Evolutionary conservation across 2,113 vertebrate genomes (phyloP), one percentile per base, ranked within the genome.

Genomic region (Propithecus coquereli): DNA sequence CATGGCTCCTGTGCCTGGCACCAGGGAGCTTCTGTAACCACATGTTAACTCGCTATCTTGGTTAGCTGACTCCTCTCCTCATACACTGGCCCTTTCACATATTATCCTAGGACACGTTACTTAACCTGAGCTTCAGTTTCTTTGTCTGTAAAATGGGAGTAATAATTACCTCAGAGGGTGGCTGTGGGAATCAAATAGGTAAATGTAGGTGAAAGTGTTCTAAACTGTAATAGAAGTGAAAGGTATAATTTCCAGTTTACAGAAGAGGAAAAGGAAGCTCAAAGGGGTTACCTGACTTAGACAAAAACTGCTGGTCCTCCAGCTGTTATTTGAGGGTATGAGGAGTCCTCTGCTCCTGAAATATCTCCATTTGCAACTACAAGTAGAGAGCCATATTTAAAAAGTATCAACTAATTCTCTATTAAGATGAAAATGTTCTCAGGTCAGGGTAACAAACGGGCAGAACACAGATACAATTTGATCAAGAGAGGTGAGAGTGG

Each of bases 101-200:
- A 74, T 59, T 52, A 77, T 73, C 43, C 6, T 45, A 92, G 77
- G 57, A 57, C 20, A 87, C 43, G 27, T 65, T 87, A 70, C n/a
- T 89, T 84, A 65, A 76, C 52, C 17, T 59, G 71, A 93, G 82
- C n/a, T 93, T 94, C 32, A 32, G n/a, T 74, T 91, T 10, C 20
- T 65, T 95, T 94, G n/a, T 91, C 50, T 94, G 23, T 74, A 93
- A 94, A 90, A 93, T 59, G n/a, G 37, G 40, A 89, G 63, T 59
- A 66, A 85, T 85, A 90, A 76, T 83, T 30, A 94, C 37, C 10
- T 76, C 54, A 90, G 63, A 77, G 30, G 20, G 10, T 83, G 18
- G 17, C 34, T 68, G 23, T 59, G 66, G 87, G 74, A 45, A n/a
- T 61, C 76, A 95, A 90, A 86, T 37, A 90, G 7, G n/a, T 71